phyloP scores from a whole-genome alignment of 2,888 invertebrate species.

The Temnothorax rugatulus region DNA sequence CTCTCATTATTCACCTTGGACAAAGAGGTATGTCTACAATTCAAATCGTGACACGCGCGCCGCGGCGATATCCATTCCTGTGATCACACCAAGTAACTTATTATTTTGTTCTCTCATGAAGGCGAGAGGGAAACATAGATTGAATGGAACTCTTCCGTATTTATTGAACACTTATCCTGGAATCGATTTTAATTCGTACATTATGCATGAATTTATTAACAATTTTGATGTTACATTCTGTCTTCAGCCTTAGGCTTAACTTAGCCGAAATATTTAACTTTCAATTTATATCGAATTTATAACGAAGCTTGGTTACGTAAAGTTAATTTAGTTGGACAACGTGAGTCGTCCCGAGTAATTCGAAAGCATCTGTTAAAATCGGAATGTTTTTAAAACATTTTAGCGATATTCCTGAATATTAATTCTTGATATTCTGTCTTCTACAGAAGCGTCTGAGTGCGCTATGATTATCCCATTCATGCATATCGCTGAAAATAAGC shows the following conservation, averaged over 20 bases:
- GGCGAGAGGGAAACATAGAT: background rate
- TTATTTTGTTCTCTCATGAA: slow-evolving; percentile 12
- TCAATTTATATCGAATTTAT: background rate
- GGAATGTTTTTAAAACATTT: background rate
- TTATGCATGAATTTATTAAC: background rate
- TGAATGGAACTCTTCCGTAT: background rate
- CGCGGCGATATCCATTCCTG: slow-evolving; percentile 33
- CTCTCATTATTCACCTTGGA: slow-evolving; percentile 76
- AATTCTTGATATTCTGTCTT: background rate
- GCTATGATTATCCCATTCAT: background rate
- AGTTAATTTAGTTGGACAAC: background rate
- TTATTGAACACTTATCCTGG: background rate
- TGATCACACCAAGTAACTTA: slow-evolving; percentile 32
- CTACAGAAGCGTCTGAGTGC: background rate
- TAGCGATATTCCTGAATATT: background rate
- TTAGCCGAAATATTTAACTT: background rate
- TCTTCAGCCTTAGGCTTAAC: background rate
- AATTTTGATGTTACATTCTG: background rate
- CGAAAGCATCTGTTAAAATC: background rate
- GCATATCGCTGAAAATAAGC: background rate
- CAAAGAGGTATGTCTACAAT: slow-evolving; percentile 77
- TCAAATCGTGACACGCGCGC: slow-evolving; percentile 69
- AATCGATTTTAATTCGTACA: background rate
- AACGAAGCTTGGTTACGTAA: background rate
- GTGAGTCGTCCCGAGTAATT: background rate